Conservation (phyloP, 2,113 vertebrate genomes). For the Phaetusa simplex region DNA sequence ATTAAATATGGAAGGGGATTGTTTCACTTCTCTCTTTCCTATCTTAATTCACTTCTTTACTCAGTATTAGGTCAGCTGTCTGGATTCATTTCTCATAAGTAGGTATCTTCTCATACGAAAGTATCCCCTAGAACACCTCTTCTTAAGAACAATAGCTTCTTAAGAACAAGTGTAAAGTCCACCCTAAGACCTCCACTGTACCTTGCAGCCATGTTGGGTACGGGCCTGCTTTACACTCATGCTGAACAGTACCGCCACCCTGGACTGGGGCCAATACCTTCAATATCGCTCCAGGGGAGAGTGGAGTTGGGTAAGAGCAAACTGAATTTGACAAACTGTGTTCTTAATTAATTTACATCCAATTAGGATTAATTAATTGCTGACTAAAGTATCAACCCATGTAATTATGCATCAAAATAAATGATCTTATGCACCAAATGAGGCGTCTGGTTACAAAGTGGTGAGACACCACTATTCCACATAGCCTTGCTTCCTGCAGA, state of each 20-base stretch:
- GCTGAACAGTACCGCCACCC: not conserved
- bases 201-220: rapidly evolving
- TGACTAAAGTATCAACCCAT: constrained; percentile 18
- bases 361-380: constrained; percentile 59
- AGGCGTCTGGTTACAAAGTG: not conserved
- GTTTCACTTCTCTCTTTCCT: not conserved
- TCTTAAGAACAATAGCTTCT: not conserved
- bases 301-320: not conserved
- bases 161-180: rapidly evolving
- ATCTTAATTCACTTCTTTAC: not conserved
- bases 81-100: not conserved
- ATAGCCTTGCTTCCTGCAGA: not conserved
- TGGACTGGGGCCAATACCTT: not conserved
- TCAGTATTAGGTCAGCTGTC: not conserved
- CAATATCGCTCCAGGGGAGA: not conserved
- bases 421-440: not conserved
- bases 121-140: not conserved
- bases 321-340: constrained; percentile 1
- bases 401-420: constrained; percentile 50
- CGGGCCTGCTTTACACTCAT: not conserved
- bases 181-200: rapidly evolving
- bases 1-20: not conserved
- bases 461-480: not conserved
- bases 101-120: not conserved
- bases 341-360: constrained; percentile 60